Evolutionary conservation across 2,113 vertebrate species (phyloP).

Genomic region (Smithornis capensis): DNA sequence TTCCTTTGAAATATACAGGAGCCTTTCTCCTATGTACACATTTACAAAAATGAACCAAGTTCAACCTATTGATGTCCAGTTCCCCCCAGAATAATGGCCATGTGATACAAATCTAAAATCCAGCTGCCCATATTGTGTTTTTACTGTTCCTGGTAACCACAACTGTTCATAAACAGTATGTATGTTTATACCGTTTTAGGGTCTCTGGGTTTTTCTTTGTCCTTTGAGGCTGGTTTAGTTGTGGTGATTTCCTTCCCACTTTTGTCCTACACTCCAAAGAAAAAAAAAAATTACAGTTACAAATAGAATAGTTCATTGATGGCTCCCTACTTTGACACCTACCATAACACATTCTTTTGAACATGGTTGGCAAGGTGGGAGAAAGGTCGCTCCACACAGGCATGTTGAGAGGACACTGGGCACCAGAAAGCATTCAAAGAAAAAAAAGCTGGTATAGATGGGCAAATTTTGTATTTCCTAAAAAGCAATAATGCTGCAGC

Average conservation of each 20-base stretch:
- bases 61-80: neutral
- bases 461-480: neutral
- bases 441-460: neutral
- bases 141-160: no score
- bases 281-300: slow-evolving; percentile 23
- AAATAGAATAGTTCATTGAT: neutral
- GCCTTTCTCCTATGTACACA: fast-evolving
- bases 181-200: slow-evolving; percentile 58
- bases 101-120: neutral
- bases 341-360: neutral
- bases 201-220: slow-evolving; percentile 58
- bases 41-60: neutral
- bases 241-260: slow-evolving; percentile 38
- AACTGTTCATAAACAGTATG: fast-evolving
- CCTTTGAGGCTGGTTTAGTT: slow-evolving; percentile 48
- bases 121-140: neutral
- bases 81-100: neutral
- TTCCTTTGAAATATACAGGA: neutral
- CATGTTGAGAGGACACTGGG: neutral
- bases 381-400: no score
- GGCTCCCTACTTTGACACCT: neutral
- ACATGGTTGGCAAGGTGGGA: fast-evolving
- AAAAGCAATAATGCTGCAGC: neutral
- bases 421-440: neutral
- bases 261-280: slow-evolving; percentile 70